Evolutionary conservation across 2,888 invertebrate genomes (phyloP), one percentile per base, ranked within the genome.

Genomic region (Chalcosyrphus nemorum): DNA sequence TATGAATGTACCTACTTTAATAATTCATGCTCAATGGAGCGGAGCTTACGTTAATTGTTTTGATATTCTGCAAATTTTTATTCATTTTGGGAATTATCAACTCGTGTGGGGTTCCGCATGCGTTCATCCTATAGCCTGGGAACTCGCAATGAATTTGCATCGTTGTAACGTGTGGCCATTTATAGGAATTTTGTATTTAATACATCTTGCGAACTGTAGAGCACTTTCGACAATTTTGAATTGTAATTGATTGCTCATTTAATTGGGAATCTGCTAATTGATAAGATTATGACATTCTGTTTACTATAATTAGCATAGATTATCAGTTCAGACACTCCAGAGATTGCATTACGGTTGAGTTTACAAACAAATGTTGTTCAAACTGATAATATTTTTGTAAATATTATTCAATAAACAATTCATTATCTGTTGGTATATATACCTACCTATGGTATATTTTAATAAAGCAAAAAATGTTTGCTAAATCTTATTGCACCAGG

Each of bases 21-120:
- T 29, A 70, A 70, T 56, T 35, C 24, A 57, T 15, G 21, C 15
- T 45, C 57, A 57, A 57, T 70, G 56, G 45, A 45, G 56, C 29
- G 43, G 32, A 5, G 29, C 11, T 15, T 17, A 24, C 2, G 27
- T 70, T 17, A 35, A 21, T 21, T 70, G 56, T 32, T 45, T 56
- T 45, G 29, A 24, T 47, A 27, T 27, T 57, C 21, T 59, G 59
- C 9, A 15, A 43, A 57, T 9, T 41, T 38, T 11, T 56, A 35
- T 3, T 38, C 24, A 24, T 9, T 24, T 24, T 24, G 13, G 15
- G 35, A 41, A 24, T 41, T 41, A 54, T 45, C 29, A 61, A 17
- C 43, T 27, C 27, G 45, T 45, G 29, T 17, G 11, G 19, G 4
- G 41, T 41, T 59, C 41, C 57, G 57, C 57, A 41, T 59, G 57